Base-by-base conservation (phyloP, 2,888 invertebrate genomes). In the Euclidia mi region DNA sequence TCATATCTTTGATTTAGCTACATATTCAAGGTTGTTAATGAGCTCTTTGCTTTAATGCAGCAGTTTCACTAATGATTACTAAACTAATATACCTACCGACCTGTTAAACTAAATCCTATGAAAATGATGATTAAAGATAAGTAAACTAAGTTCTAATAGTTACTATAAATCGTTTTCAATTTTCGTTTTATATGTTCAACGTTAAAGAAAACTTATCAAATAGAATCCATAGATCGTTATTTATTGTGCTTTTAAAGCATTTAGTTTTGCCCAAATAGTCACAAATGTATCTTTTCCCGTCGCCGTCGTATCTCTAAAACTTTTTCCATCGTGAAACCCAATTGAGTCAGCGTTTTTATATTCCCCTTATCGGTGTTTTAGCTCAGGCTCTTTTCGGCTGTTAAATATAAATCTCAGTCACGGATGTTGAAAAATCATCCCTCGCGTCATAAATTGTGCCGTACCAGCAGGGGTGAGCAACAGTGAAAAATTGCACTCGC, bases 391-490 rank as follows among this genome's bases (percentile, higher is more conserved):
- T 85, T 89, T 84, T 82, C 77, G 84, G 76, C 83, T 84, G 83
- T 88, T 89, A 88, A 88, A 89, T 84, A 91, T 90, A 89, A 91
- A 90, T 91, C 89, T 87, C 87, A 87, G 83, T 91, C 87, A 87
- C 84, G 85, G 87, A 88, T 90, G 91, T 89, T 91, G 91, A 92
- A 91, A 93, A 92, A 92, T 92, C 90, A 91, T 91, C 88, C 87
- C 79, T 79, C 81, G 87, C 84, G 84, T 92, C 91, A 92, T 92
- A 92, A 91, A 91, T 92, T 88, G 88, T 90, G 84, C 70, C 72
- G 71, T 65, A 74, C 76, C 77, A 78, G 85, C 87, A 82, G 89
- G 90, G 91, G 91, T 80, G 87, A 81, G 82, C 84, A 87, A 80
- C 87, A 85, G 86, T 93, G 92, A 92, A 91, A 92, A 90, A 92